Conservation (phyloP, 2,113 vertebrate genomes). For the Mus spicilegus region DNA sequence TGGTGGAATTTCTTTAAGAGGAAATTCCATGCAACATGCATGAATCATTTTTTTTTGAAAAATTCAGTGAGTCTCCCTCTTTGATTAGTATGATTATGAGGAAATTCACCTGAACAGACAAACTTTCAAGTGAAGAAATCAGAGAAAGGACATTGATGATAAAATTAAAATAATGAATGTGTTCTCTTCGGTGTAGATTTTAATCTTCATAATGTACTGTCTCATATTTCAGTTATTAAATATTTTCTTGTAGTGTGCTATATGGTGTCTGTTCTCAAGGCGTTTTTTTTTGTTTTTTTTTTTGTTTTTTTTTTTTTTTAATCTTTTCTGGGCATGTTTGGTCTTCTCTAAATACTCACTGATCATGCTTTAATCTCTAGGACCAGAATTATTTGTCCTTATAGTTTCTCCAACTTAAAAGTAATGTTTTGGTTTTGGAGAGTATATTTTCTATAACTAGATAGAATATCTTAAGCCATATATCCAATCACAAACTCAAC, state of each 20-base stretch:
- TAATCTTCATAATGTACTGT: neutral
- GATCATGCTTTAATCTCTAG: slow-evolving; percentile 23
- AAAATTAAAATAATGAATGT: neutral
- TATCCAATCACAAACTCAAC: neutral
- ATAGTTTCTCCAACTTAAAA: slow-evolving; percentile 68
- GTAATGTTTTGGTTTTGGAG: slow-evolving; percentile 27
- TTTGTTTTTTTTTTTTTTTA: too few species aligned
- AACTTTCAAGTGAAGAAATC: neutral
- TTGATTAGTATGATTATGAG: neutral
- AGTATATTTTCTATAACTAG: slow-evolving; percentile 18
- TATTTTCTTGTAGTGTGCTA: neutral
- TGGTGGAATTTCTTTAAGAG: slow-evolving; percentile 8
- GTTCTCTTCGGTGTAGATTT: neutral
- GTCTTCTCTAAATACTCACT: neutral
- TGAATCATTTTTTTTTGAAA: slow-evolving; percentile 19
- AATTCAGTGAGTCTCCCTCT: neutral
- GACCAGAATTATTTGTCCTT: neutral
- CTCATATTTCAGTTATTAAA: neutral
- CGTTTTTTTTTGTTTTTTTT: neutral
- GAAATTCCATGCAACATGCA: neutral
- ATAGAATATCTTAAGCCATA: neutral
- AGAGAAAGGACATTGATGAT: neutral
- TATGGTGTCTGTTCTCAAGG: neutral
- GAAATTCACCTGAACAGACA: neutral
- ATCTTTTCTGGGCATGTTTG: neutral